Evolutionary conservation across 1,140 invertebrate genomes (phyloP).

Genomic region (Saccostrea cuccullata): DNA sequence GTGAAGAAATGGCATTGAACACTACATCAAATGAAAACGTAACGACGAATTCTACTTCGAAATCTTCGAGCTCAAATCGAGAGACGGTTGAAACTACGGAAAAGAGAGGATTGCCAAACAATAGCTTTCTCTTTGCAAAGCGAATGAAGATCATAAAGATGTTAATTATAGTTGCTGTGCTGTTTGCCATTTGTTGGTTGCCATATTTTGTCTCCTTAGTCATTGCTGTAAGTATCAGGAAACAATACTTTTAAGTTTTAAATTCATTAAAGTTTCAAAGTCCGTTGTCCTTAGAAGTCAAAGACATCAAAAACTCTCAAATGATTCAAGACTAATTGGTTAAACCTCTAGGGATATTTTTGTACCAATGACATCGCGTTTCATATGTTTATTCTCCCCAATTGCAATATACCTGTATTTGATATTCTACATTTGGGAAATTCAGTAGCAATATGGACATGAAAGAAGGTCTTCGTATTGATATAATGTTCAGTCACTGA

Average conservation of each 20-base stretch:
- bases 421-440: no score
- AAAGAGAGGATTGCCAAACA: neutral
- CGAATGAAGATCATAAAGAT: constrained; percentile 65
- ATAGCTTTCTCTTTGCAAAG: constrained; percentile 48
- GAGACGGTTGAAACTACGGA: neutral
- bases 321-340: no score
- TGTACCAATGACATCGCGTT: no score
- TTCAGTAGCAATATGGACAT: no score
- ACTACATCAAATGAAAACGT: neutral
- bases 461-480: no score
- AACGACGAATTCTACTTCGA: neutral
- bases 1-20: neutral
- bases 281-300: neutral
- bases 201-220: constrained; percentile 64
- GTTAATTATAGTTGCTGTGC: constrained; percentile 62
- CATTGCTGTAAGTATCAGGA: constrained; percentile 50
- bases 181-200: constrained; percentile 66
- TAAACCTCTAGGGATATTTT: no score
- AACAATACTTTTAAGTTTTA: neutral
- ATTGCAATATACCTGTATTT: no score
- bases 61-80: neutral
- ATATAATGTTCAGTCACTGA: no score
- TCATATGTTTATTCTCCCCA: no score
- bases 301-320: no score
- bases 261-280: neutral